Conservation (phyloP, 2,797 vertebrate genomes). For the Helarctos malayanus region DNA sequence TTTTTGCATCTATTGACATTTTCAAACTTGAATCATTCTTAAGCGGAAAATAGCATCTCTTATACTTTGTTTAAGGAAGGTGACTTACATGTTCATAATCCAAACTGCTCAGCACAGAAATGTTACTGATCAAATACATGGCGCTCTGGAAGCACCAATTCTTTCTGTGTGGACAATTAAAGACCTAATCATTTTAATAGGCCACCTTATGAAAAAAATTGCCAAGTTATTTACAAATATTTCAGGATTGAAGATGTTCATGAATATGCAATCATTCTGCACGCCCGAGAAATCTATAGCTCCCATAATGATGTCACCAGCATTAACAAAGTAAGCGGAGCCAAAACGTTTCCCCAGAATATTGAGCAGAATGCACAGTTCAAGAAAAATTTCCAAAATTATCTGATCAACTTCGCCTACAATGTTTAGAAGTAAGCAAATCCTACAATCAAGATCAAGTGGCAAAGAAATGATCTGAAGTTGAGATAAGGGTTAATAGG, state of each 20-base stretch:
- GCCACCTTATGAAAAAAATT: conserved; percentile 83
- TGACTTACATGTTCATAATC: conserved; percentile 84
- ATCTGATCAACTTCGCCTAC: conserved; percentile 62
- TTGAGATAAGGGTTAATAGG: not conserved
- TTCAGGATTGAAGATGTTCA: conserved; percentile 84
- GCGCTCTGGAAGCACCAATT: not conserved
- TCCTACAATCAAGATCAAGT: not conserved
- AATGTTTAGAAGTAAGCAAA: conserved; percentile 68
- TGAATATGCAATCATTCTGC: conserved; percentile 82
- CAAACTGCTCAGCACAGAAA: conserved; percentile 77
- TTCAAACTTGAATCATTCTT: conserved; percentile 86
- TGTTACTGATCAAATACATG: conserved; percentile 79
- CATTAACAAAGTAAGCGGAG: conserved; percentile 76
- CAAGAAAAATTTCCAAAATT: conserved; percentile 75
- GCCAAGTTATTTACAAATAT: conserved; percentile 87
- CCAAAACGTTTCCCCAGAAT: conserved; percentile 80
- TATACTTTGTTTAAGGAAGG: conserved; percentile 84
- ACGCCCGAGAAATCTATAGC: conserved; percentile 81
- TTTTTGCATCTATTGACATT: conserved; percentile 88
- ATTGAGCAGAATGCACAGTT: conserved; percentile 78
- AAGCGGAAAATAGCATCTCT: conserved; percentile 79
- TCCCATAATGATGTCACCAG: conserved; percentile 75
- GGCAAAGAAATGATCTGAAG: not conserved
- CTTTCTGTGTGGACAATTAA: conserved; percentile 83
- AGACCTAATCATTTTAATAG: conserved; percentile 85